These are phyloP conservation scores for Chironex yamaguchii DNA, from an alignment of 30 jellyfish, hydroid and myxozoan species.

Conservation along the genomic window DNA sequence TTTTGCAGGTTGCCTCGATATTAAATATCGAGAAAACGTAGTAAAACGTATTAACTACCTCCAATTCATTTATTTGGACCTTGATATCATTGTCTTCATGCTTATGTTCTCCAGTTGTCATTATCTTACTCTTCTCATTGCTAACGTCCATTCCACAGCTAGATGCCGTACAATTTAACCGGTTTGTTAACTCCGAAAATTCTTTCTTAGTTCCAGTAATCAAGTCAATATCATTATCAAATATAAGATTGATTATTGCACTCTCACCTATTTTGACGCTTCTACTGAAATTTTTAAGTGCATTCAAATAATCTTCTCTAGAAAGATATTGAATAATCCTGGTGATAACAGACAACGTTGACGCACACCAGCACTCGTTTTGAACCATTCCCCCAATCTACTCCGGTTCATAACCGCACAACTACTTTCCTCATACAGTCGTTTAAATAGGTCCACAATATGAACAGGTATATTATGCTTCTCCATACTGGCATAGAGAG, in stretches of 20 bases:
- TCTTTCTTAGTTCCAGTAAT: slow-evolving; percentile 42
- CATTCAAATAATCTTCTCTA: slow-evolving; percentile 49
- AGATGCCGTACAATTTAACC: slow-evolving; percentile 23
- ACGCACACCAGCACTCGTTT: slow-evolving; percentile 55
- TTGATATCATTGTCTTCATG: background rate
- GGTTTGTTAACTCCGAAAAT: slow-evolving; percentile 24
- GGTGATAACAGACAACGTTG: slow-evolving; percentile 69
- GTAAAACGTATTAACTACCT: too few species aligned
- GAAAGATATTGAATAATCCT: slow-evolving; percentile 51
- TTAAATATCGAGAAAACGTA: too few species aligned
- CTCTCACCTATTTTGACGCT: slow-evolving; percentile 37
- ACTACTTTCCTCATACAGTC: slow-evolving; percentile 37
- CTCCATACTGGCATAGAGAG: slow-evolving; percentile 43
- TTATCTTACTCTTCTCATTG: slow-evolving; percentile 41
- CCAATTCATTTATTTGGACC: slow-evolving; percentile 12
- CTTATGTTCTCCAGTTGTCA: slow-evolving; percentile 5
- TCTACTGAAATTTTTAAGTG: slow-evolving; percentile 39
- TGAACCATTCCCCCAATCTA: slow-evolving; percentile 42
- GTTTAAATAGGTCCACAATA: slow-evolving; percentile 38
- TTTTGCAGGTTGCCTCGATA: too few species aligned
- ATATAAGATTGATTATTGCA: slow-evolving; percentile 37
- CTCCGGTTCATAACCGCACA: slow-evolving; percentile 17
- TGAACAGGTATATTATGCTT: slow-evolving; percentile 24
- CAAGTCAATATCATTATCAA: slow-evolving; percentile 55
- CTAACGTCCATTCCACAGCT: slow-evolving; percentile 61